phyloP scores from a whole-genome alignment of 2,797 vertebrate genomes.

The Poecilia picta region DNA sequence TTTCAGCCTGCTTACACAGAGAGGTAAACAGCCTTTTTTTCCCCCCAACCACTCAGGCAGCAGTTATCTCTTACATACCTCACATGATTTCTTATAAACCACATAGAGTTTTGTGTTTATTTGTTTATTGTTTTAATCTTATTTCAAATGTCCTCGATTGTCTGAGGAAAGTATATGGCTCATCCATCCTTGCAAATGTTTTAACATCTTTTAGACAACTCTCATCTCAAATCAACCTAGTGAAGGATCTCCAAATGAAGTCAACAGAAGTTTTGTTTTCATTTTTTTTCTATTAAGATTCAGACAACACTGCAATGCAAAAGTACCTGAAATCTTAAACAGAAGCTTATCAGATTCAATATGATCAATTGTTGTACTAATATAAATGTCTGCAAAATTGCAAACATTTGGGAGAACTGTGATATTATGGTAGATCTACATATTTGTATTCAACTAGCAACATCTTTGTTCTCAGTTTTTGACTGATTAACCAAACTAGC shows the following conservation, averaged over 20 bases:
- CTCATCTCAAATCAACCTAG: not conserved
- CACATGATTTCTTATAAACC: constrained; percentile 12
- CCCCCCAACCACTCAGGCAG: constrained; percentile 7
- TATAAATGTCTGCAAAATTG: not conserved
- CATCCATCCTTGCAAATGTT: not conserved
- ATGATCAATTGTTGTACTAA: not conserved
- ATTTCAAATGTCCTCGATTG: constrained; percentile 3
- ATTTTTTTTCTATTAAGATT: not conserved
- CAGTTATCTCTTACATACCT: constrained; percentile 3
- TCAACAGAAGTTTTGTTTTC: not conserved
- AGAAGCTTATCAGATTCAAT: not conserved
- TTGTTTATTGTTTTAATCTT: constrained; percentile 2
- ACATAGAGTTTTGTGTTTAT: constrained; percentile 5
- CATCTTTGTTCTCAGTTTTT: not conserved
- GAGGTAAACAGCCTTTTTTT: constrained; percentile 11
- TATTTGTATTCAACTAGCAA: not conserved
- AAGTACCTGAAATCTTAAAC: not conserved
- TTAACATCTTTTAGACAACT: not conserved
- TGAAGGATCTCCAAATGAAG: not conserved
- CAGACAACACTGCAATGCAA: not conserved
- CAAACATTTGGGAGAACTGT: not conserved
- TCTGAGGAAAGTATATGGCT: not conserved
- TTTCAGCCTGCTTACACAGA: constrained; percentile 26
- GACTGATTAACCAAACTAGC: not conserved
- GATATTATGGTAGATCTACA: not conserved